Conservation (phyloP, 2,888 invertebrate species). For the Nemotelus nigrinus region DNA sequence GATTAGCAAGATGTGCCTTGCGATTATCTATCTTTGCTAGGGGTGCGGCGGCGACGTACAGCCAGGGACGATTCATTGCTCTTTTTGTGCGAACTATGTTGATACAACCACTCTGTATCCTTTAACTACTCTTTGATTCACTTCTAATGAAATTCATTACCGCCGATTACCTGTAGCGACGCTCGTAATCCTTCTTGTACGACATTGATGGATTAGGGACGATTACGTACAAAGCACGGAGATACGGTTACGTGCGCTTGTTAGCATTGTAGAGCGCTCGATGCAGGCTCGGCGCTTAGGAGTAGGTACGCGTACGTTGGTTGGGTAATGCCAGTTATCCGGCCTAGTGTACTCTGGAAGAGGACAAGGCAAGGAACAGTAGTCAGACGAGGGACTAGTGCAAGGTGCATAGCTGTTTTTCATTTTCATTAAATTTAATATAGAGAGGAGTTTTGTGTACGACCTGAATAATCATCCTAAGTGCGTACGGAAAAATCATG, state of each 20-base stretch:
- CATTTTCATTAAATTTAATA: conserved; percentile 11
- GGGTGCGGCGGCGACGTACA: background rate
- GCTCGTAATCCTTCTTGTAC: conserved; percentile 44
- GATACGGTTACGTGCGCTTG: conserved; percentile 42
- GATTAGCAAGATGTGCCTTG: conserved; percentile 23
- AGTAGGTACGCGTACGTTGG: background rate
- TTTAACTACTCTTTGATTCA: conserved; percentile 43
- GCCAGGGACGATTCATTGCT: conserved; percentile 4
- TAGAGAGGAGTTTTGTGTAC: background rate
- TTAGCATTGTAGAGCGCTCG: conserved; percentile 36
- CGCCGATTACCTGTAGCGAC: conserved; percentile 44
- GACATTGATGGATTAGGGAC: conserved; percentile 43
- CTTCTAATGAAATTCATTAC: conserved; percentile 43
- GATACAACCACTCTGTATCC: conserved; percentile 33
- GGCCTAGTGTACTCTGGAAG: background rate
- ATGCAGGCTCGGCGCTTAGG: conserved; percentile 27
- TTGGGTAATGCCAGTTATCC: conserved; percentile 25
- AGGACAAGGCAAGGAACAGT: conserved; percentile 2
- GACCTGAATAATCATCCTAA: too few relatives aligned
- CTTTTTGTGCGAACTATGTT: conserved; percentile 9
- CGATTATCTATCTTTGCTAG: background rate
- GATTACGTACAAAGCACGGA: conserved; percentile 37
- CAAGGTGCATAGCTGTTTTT: conserved; percentile 1
- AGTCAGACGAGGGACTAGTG: background rate
- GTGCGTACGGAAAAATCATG: too few relatives aligned